A percentile compares a stretch with the other conserved stretches of the same genome.
Conservation (phyloP, 53 echinoderm and acorn worm species). For the Echinometra lucunter region DNA sequence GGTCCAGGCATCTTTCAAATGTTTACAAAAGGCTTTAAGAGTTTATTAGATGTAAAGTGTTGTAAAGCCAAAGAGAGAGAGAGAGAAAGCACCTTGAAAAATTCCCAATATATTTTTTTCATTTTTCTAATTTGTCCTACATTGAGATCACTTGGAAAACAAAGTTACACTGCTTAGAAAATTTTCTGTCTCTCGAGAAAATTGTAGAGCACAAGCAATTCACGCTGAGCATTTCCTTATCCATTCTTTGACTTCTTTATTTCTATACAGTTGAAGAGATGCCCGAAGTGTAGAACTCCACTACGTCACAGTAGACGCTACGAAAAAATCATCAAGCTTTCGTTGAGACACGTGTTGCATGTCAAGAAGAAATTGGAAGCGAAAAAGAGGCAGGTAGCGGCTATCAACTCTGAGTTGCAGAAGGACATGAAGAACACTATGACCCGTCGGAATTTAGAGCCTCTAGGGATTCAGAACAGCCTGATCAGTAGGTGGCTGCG, state of each 20-base stretch:
- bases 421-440: not conserved
- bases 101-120: too few relatives aligned
- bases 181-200: not conserved
- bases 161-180: not conserved
- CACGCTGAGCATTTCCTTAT: too few relatives aligned
- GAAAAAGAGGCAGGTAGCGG: not conserved
- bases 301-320: slow-evolving; percentile 80
- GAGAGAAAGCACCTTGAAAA: too few relatives aligned
- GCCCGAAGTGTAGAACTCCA: slow-evolving; percentile 84
- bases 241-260: not conserved
- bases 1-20: too few relatives aligned
- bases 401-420: not conserved
- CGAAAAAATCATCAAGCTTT: slow-evolving; percentile 71
- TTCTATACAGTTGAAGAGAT: slow-evolving; percentile 69
- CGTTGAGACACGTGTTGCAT: not conserved
- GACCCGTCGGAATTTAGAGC: not conserved
- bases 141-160: too few relatives aligned
- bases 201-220: not conserved
- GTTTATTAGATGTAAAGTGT: too few relatives aligned
- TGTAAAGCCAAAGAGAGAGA: too few relatives aligned
- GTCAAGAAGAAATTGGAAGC: slow-evolving; percentile 12
- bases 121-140: too few relatives aligned
- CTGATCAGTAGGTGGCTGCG: slow-evolving; percentile 1
- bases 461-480: not conserved
- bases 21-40: too few relatives aligned